Base-by-base conservation (phyloP, 2,113 vertebrate species). In the Oxyura jamaicensis region DNA sequence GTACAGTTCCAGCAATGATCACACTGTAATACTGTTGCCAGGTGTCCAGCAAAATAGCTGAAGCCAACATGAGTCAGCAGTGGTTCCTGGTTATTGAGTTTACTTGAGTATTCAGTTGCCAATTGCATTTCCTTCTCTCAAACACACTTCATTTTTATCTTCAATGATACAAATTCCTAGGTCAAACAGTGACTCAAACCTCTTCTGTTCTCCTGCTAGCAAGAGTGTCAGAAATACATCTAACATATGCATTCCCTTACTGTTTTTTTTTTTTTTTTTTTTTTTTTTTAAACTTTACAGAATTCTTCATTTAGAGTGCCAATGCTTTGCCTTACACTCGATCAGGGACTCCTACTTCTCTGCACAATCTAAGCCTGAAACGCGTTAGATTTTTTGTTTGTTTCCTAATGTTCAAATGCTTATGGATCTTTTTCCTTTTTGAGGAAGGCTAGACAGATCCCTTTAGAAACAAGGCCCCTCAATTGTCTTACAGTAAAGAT, bases 1-100 rank as follows among this genome's bases (percentile, higher is more conserved):
- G 25, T 2, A 69, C 25, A 29, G 69, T 29, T 75, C 39, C 86
- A 93, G 86, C 48, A 69, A 5, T 3, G 23, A 86, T 53, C 90
- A 50, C 35, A 21, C 35, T 62, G 18, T 41, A 86, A 62, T 46
- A 28, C 48, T 62, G 23, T 9, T 72, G 46, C 75, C 31, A 7
- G 13, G 58, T n/a, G 69, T 74, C 65, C 88, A 72, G 55, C 20
- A 36, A 28, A 83, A 91, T 0, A 56, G 26, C 66, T 9, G 31
- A 82, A 86, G 76, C 75, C 84, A 95, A 65, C 5, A 48, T 67
- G 3, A 75, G 53, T 12, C 85, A 84, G 86, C 79, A 81, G 83
- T 1, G 4, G 91, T 75, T 94, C 63, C 80, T 50, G 33, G 66
- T 86, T 86, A 83, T 62, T 1, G 2, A 78, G 73, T 6, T 19